These are phyloP conservation scores for Galeruca laticollis DNA, from an alignment of 2,888 invertebrate genomes.

Conservation along the genomic window DNA sequence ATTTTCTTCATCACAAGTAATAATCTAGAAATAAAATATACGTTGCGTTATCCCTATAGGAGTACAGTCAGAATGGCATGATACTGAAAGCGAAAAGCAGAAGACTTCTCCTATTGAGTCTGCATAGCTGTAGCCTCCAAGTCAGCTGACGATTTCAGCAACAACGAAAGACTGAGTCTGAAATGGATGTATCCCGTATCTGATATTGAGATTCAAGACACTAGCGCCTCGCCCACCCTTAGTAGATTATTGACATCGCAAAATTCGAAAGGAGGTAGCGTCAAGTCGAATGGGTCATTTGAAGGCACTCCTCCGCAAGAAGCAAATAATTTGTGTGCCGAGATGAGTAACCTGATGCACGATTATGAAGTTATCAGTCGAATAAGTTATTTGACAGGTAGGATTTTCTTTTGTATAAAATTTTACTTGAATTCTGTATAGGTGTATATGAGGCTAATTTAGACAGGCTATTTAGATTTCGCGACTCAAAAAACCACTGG, in stretches of 20 bases:
- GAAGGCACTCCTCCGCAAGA: conserved; percentile 67
- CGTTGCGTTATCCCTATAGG: conserved; percentile 66
- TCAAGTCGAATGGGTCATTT: conserved; percentile 76
- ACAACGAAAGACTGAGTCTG: conserved; percentile 80
- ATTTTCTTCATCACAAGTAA: no score
- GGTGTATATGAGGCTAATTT: no score
- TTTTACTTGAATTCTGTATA: no score
- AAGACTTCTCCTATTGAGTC: conserved; percentile 87
- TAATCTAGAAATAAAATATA: no score
- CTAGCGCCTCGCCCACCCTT: conserved; percentile 85
- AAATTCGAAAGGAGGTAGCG: conserved; percentile 82
- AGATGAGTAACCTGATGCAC: conserved; percentile 94
- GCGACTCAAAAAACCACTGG: no score
- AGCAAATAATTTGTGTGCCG: conserved; percentile 84
- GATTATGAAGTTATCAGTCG: conserved; percentile 93
- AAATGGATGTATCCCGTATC: conserved; percentile 92
- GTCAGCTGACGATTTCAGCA: conserved; percentile 77
- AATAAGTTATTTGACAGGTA: conserved; percentile 82
- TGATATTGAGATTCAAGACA: conserved; percentile 88
- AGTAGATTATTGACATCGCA: conserved; percentile 85
- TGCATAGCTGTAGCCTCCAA: conserved; percentile 87
- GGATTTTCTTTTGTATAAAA: neutral
- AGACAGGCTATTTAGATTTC: no score
- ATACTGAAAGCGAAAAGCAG: conserved; percentile 90
- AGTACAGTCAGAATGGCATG: conserved; percentile 89